A percentile compares a stretch with the other conserved stretches of the same genome.
These are phyloP conservation scores for Spinus olivaceus DNA, from an alignment of 2,797 vertebrate genomes.

Conservation along the genomic window DNA sequence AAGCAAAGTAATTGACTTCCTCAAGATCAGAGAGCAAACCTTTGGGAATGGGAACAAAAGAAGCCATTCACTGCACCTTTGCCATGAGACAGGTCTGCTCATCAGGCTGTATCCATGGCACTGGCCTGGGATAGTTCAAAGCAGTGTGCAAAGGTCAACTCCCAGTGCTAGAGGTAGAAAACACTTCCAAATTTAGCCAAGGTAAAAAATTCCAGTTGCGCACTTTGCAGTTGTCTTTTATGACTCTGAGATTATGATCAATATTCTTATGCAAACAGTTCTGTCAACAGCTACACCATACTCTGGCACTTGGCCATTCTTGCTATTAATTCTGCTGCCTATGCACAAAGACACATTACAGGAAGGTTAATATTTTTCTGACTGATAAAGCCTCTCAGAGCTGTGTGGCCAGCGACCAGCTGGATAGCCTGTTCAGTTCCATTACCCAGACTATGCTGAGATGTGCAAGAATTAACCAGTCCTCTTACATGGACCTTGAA, in stretches of 20 bases:
- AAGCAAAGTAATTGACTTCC: background rate
- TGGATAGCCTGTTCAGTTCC: background rate
- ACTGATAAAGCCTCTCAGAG: background rate
- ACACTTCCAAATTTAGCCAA: background rate
- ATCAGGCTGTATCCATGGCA: background rate
- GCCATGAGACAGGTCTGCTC: background rate
- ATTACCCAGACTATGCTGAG: background rate
- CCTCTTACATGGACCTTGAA: background rate
- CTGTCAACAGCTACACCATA: background rate
- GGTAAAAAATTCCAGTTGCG: background rate
- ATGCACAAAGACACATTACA: background rate
- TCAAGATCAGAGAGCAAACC: background rate
- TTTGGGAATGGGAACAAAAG: background rate
- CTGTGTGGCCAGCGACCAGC: background rate
- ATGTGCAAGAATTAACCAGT: background rate
- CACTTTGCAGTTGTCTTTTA: background rate
- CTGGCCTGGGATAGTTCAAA: fast-evolving
- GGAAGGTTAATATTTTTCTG: background rate
- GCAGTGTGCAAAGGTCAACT: background rate
- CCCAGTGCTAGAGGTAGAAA: background rate
- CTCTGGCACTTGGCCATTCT: background rate
- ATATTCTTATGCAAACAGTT: background rate
- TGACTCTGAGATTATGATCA: background rate
- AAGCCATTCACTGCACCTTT: background rate
- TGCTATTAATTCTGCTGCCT: background rate